Evolutionary conservation across 2,797 vertebrate genomes (phyloP).

Genomic region (Ctenopoma multispine): DNA sequence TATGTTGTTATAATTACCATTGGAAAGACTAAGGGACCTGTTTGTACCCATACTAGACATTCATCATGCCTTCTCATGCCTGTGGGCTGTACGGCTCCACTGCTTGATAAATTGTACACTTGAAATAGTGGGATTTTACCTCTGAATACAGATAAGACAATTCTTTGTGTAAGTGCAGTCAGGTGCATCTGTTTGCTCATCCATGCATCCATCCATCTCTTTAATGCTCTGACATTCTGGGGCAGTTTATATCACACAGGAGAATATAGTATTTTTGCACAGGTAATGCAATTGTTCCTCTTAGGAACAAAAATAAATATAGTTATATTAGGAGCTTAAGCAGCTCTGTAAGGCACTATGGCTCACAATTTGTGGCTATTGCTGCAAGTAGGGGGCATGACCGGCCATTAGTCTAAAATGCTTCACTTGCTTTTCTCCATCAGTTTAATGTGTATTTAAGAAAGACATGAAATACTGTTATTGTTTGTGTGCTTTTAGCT

Average conservation of each 20-base stretch:
- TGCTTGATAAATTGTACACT: slow-evolving; percentile 50
- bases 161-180: slow-evolving; percentile 27
- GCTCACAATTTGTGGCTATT: too few species aligned
- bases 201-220: not conserved
- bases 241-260: too few species aligned
- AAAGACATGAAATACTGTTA: too few species aligned
- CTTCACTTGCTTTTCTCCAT: too few species aligned
- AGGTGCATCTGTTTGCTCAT: slow-evolving; percentile 24
- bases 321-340: too few species aligned
- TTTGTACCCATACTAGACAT: slow-evolving; percentile 60
- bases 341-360: too few species aligned
- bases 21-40: slow-evolving; percentile 61
- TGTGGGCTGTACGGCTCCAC: slow-evolving; percentile 36
- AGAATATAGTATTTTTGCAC: not conserved
- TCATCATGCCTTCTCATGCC: slow-evolving; percentile 64
- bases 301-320: too few species aligned
- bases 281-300: not conserved
- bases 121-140: slow-evolving; percentile 47
- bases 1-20: slow-evolving; percentile 79
- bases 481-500: too few species aligned
- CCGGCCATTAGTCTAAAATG: too few species aligned
- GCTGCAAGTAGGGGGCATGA: too few species aligned
- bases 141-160: slow-evolving; percentile 44
- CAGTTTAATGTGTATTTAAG: too few species aligned
- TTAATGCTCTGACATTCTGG: too few species aligned